Evolutionary conservation across 2,113 vertebrate genomes (phyloP).

Genomic region (Chaetodon trifascialis): DNA sequence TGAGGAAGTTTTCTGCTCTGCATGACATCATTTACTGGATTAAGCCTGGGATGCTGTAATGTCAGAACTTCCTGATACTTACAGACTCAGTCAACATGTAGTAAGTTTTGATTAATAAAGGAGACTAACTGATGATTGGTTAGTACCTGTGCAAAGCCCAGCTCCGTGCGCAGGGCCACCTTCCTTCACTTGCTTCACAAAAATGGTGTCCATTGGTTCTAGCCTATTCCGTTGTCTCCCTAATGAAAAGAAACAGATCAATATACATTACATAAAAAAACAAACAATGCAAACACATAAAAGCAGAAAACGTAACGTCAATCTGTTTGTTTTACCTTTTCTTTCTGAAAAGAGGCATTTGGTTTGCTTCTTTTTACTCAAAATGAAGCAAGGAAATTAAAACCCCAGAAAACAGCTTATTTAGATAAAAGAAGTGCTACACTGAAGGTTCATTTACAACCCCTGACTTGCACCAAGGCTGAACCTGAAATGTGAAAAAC

Average conservation of each 20-base stretch:
- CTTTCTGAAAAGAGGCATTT: neutral
- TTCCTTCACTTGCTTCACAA: constrained; percentile 98
- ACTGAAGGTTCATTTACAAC: neutral
- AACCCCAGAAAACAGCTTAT: neutral
- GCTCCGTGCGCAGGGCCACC: constrained; percentile 94
- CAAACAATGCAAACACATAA: neutral
- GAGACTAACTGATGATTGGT: neutral
- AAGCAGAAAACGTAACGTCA: neutral
- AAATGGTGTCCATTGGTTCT: constrained; percentile 99
- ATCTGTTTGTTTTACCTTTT: neutral
- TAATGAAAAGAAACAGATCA: constrained; percentile 62
- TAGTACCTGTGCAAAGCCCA: constrained; percentile 94
- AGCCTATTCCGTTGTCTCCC: constrained; percentile 92
- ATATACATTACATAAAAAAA: neutral
- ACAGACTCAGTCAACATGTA: no score
- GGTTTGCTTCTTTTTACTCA: neutral
- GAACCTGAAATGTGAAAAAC: constrained; percentile 26
- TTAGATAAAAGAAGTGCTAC: neutral
- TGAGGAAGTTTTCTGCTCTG: neutral
- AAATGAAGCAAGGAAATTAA: neutral
- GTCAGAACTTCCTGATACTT: neutral
- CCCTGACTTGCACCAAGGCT: neutral
- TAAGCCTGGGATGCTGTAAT: neutral
- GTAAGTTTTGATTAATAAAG: neutral
- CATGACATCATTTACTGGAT: constrained; percentile 11